Conservation (phyloP, 2,888 invertebrate genomes). For the Lepetodrilus schrolli region DNA sequence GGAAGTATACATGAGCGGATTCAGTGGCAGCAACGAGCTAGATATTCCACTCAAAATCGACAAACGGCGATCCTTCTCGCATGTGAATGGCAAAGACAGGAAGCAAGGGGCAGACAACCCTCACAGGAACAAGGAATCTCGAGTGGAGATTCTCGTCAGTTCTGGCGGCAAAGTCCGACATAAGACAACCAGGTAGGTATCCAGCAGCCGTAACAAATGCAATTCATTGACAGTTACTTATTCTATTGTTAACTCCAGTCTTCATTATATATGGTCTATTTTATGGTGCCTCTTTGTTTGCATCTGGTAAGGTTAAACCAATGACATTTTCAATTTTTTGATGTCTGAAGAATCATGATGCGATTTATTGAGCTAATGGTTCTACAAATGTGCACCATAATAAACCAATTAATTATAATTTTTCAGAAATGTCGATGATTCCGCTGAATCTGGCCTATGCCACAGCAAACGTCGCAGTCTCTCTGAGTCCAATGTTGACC, state of each 20-base stretch:
- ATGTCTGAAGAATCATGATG: too few relatives aligned
- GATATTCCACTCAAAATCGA: constrained; percentile 63
- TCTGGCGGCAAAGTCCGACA: not conserved
- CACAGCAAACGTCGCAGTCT: constrained; percentile 57
- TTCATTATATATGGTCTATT: too few relatives aligned
- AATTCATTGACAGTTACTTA: too few relatives aligned
- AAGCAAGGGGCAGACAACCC: constrained; percentile 10
- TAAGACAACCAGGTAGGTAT: constrained; percentile 13
- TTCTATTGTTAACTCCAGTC: too few relatives aligned
- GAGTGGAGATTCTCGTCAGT: not conserved
- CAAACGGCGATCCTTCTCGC: constrained; percentile 30
- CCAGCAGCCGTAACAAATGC: too few relatives aligned
- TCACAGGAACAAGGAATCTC: not conserved
- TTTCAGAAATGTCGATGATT: not conserved
- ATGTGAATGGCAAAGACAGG: not conserved
- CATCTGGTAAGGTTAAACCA: too few relatives aligned
- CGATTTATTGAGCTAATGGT: too few relatives aligned
- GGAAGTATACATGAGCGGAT: constrained; percentile 64
- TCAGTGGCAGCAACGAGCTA: constrained; percentile 70
- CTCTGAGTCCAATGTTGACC: constrained; percentile 52
- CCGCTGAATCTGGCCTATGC: not conserved
- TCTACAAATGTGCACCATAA: too few relatives aligned
- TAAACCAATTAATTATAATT: too few relatives aligned
- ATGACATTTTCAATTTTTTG: too few relatives aligned
- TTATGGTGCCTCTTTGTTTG: too few relatives aligned